Base-by-base conservation (phyloP, 2,888 invertebrate species). In the Macaria notata region DNA sequence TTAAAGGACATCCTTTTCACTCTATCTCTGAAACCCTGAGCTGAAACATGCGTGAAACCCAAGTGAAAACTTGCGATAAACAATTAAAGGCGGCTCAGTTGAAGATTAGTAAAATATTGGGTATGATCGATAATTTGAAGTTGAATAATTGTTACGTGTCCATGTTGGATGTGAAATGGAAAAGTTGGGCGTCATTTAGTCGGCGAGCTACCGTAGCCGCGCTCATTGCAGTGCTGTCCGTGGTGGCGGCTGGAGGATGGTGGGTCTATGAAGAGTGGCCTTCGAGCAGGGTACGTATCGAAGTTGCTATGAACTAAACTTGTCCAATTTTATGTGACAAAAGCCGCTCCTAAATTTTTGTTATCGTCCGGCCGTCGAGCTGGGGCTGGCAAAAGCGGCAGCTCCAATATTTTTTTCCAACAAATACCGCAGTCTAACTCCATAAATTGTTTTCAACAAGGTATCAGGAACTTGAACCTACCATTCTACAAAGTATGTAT, bases 61-160 rank as follows among this genome's bases (percentile, higher is more conserved):
- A 68, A 44, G 63, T 68, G n/a, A 88, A 85, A 70, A 61, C 70
- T 3, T 79, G 78, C 41, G 84, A 86, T 0, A 88, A 87, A 69
- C 87, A 82, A 65, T 54, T 75, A 3, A 91, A 89, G 82, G 64
- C 69, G 0, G 85, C 86, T 0, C 88, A 90, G 70, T 49, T 78
- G 3, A 88, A 85, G 78, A 43, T 90, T 3, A 61, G 70, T 3
- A 88, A 84, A 73, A 84, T 91, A 53, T 48, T 89, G 0, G 73
- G 68, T 19, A 90, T 87, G 76, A 84, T 89, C 2, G 75, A 86
- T 2, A 64, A 57, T 59, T 72, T 82, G 3, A 84, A 86, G 62
- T 69, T 91, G 3, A 78, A 64, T 53, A 71, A 70, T 63, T 69
- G 76, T 0, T 78, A 78, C 54, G 68, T 83, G 53, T 78, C 83